Base-by-base conservation (phyloP, 2,888 invertebrate species). In the Horisme vitalbata region DNA sequence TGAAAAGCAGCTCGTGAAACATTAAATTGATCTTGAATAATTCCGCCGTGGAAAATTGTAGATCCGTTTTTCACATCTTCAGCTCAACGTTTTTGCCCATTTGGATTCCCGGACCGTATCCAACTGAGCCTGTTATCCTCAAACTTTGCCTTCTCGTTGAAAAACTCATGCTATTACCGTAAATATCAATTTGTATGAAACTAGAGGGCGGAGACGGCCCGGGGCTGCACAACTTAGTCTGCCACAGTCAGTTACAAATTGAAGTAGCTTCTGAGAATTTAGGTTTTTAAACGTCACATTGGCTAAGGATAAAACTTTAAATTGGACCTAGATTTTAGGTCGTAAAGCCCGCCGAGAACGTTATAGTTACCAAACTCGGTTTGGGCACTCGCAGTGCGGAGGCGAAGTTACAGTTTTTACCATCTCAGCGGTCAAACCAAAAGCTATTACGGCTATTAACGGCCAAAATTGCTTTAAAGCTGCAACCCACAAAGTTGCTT, bases 161-260 rank as follows among this genome's bases (percentile, higher is more conserved):
- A 87, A 89, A 88, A 85, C 83, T 85, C 84, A 56, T 61, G 80
- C 86, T 83, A 85, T 89, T 85, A 88, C 81, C 85, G 87, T 89
- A 89, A 89, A 89, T 89, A 89, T 88, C 89, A 88, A 89, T 89
- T 89, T 87, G 84, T 83, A 85, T 86, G 84, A 81, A 86, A 82
- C 87, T 81, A 83, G 83, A 76, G 79, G 83, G 84, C 72, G 83
- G 81, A 71, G 73, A 70, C 68, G 55, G 74, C 71, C 68, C 60
- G 57, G 61, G 63, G 68, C 69, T 59, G 71, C 60, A 59, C 71
- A 80, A 81, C 75, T 80, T 79, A 64, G 55, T 61, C 70, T 71
- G 72, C 67, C 60, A 63, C 69, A 78, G 75, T 76, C 75, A 75
- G 79, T 76, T 75, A 81, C 82, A 83, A 85, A 83, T 83, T 83